Evolutionary conservation across 2,113 vertebrate genomes (phyloP).

Genomic region (Sciurus niger): DNA sequence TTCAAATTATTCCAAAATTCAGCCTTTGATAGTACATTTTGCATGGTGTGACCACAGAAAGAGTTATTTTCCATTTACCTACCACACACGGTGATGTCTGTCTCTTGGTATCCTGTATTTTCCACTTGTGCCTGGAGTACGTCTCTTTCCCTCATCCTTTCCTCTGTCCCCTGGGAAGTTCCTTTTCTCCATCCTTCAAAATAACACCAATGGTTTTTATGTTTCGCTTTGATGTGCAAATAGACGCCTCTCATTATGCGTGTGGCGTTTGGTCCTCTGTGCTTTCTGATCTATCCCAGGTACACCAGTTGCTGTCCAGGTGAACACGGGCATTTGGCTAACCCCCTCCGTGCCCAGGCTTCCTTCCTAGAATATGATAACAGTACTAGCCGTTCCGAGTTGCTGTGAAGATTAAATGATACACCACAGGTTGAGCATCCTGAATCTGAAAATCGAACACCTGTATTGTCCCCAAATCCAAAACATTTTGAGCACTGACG

Average conservation of each 20-base stretch:
- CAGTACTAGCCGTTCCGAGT: accelerated
- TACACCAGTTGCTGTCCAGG: neutral
- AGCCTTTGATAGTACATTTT: neutral
- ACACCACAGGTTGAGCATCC: neutral
- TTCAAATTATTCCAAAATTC: constrained; percentile 1
- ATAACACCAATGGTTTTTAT: neutral
- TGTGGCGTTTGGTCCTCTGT: accelerated
- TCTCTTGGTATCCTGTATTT: neutral
- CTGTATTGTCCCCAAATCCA: neutral
- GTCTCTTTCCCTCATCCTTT: neutral
- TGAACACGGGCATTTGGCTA: accelerated
- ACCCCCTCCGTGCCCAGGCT: neutral
- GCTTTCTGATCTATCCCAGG: accelerated
- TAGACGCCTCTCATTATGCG: neutral
- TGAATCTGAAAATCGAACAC: neutral
- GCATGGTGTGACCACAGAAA: neutral
- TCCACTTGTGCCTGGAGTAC: neutral
- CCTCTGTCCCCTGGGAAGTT: neutral
- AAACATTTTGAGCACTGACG: neutral
- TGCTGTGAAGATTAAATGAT: neutral
- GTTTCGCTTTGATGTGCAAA: neutral
- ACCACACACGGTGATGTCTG: neutral
- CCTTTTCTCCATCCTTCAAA: neutral
- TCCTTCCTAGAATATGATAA: neutral
- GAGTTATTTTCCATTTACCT: neutral